Conservation (phyloP, 23 tunicate species). For the Trididemnum clinides region DNA sequence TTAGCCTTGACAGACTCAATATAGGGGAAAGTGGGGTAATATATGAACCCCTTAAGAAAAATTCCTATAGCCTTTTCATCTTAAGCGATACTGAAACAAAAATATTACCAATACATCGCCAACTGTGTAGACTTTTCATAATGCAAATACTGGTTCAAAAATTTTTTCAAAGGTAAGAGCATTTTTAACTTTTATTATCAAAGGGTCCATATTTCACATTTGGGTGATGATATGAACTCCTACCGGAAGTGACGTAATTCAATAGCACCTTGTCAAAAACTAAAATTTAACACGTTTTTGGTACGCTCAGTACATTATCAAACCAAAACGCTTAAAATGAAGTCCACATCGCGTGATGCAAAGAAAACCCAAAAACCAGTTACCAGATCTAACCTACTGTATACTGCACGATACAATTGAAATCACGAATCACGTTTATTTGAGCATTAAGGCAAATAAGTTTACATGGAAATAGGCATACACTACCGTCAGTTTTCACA, state of each 20-base stretch:
- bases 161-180: neutral
- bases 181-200: neutral
- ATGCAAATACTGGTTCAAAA: neutral
- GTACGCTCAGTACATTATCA: neutral
- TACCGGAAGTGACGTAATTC: neutral
- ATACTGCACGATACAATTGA: too few species aligned
- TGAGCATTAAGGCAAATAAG: neutral
- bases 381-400: too few species aligned
- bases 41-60: neutral
- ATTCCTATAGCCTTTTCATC: neutral
- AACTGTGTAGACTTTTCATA: neutral
- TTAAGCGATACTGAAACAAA: neutral
- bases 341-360: neutral
- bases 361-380: neutral
- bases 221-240: neutral
- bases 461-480: neutral
- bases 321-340: neutral
- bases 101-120: neutral
- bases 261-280: neutral
- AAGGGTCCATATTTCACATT: neutral
- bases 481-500: neutral
- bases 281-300: neutral
- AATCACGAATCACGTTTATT: neutral
- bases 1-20: too few species aligned
- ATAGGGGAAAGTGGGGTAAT: neutral